phyloP scores from a whole-genome alignment of 30 jellyfish, hydroid and myxozoan species.

The Phacellophora camtschatica region DNA sequence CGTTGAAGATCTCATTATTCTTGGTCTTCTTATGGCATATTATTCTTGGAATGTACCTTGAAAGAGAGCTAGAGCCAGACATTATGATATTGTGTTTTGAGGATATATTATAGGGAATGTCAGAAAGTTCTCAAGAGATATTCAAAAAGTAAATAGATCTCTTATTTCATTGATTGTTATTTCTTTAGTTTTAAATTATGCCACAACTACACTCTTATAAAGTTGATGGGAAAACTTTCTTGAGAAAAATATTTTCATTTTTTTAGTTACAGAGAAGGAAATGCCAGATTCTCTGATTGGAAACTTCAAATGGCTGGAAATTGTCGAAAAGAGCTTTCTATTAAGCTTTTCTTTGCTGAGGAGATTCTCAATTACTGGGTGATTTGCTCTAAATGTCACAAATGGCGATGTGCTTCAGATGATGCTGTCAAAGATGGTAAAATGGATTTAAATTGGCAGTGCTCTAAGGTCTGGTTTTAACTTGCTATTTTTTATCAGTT shows the following conservation, averaged over 20 bases:
- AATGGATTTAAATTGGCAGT: neutral
- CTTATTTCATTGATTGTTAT: no score
- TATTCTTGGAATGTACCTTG: no score
- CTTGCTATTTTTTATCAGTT: neutral
- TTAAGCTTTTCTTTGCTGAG: constrained; percentile 86
- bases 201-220: neutral
- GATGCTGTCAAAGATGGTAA: neutral
- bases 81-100: no score
- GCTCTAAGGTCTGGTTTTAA: constrained; percentile 11
- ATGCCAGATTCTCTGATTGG: constrained; percentile 74
- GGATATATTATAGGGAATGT: no score
- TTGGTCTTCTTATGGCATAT: no score
- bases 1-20: no score
- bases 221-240: neutral
- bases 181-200: neutral
- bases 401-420: constrained; percentile 75
- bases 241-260: neutral
- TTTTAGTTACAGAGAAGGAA: constrained; percentile 79
- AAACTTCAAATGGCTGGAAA: constrained; percentile 67
- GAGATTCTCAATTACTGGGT: constrained; percentile 81
- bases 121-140: no score
- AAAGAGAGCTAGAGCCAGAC: no score
- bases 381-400: constrained; percentile 58
- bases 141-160: no score
- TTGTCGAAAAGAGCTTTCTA: constrained; percentile 71